Evolutionary conservation across 2,888 invertebrate species (phyloP).

Genomic region (Nezara viridula): DNA sequence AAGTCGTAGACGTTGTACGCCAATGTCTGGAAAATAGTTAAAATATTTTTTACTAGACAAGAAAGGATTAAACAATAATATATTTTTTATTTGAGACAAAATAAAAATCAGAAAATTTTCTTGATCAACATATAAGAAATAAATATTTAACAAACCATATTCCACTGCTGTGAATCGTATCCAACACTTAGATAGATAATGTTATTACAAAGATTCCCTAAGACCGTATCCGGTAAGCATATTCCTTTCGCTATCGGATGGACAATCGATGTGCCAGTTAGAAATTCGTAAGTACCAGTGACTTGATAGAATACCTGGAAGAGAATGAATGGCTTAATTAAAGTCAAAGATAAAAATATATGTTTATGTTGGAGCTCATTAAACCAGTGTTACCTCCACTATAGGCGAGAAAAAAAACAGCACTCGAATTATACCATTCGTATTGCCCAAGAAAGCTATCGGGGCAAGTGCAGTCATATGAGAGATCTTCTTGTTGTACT

Average conservation of each 20-base stretch:
- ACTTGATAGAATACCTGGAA: neutral
- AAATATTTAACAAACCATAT: neutral
- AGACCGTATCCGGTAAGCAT: neutral
- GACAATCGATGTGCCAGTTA: neutral
- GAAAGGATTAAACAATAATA: neutral
- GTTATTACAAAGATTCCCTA: neutral
- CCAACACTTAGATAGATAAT: neutral
- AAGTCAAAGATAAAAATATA: neutral
- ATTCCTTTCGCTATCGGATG: neutral
- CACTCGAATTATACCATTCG: constrained; percentile 73
- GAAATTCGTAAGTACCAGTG: neutral
- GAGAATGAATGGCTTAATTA: neutral
- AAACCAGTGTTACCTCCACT: neutral
- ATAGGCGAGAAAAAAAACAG: neutral
- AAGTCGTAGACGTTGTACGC: neutral
- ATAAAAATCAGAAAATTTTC: neutral
- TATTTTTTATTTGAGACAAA: neutral
- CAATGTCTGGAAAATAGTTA: neutral
- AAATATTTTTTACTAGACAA: neutral
- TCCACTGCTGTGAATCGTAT: neutral
- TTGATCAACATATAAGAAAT: neutral
- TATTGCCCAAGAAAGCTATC: constrained; percentile 77
- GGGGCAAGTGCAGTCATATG: constrained; percentile 74
- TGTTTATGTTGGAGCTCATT: neutral
- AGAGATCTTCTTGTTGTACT: constrained; percentile 78